Conservation (phyloP, 2,888 invertebrate species). For the Idaea straminata region DNA sequence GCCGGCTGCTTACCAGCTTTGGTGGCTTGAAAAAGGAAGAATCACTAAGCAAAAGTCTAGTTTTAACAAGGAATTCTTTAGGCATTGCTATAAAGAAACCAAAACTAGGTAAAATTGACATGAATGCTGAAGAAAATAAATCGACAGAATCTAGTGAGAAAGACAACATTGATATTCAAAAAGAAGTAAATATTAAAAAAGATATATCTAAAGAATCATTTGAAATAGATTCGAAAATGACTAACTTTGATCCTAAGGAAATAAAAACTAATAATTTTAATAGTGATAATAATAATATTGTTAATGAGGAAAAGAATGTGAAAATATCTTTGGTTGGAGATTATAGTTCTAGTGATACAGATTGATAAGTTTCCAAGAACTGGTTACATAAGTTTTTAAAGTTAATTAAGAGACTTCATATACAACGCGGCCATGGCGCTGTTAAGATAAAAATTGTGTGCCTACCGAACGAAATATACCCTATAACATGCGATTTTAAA, state of each 20-base stretch:
- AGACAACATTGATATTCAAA: not conserved
- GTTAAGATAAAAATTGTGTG: too few species aligned
- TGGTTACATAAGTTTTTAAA: too few species aligned
- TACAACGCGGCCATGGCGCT: too few species aligned
- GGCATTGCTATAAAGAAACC: conserved; percentile 62
- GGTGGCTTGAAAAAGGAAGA: conserved; percentile 80
- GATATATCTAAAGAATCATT: conserved; percentile 5
- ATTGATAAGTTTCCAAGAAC: conserved; percentile 3
- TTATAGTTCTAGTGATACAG: conserved; percentile 19
- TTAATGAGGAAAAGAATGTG: conserved; percentile 11
- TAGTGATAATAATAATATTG: conserved; percentile 9
- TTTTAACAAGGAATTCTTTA: conserved; percentile 57
- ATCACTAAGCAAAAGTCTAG: conserved; percentile 57
- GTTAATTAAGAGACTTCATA: too few species aligned
- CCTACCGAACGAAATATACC: too few species aligned
- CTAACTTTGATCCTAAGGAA: not conserved
- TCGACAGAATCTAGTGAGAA: conserved; percentile 12
- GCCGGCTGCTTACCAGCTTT: conserved; percentile 68
- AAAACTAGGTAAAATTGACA: conserved; percentile 23
- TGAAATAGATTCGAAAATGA: not conserved
- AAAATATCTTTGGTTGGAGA: conserved; percentile 16
- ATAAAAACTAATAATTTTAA: conserved; percentile 2
- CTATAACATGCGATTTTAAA: too few species aligned
- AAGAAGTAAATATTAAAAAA: not conserved
- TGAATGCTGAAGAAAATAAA: conserved; percentile 5